Evolutionary conservation across 2,797 vertebrate genomes (phyloP).

Genomic region (Eremophila alpestris): DNA sequence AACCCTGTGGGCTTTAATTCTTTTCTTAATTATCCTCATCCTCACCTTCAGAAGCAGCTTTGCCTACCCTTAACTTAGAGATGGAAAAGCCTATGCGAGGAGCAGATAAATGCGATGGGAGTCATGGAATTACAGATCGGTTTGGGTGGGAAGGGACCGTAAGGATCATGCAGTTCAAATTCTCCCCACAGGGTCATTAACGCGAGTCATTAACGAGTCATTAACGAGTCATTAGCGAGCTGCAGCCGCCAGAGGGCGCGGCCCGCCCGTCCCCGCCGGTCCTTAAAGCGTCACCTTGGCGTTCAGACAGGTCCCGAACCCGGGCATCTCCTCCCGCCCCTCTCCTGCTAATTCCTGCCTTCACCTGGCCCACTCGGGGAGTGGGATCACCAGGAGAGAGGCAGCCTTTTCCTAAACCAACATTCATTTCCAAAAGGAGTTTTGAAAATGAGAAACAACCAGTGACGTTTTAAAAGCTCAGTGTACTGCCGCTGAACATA

Average conservation of each 20-base stretch:
- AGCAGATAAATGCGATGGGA: background rate
- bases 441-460: background rate
- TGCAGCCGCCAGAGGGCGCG: background rate
- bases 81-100: background rate
- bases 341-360: background rate
- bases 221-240: background rate
- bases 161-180: background rate
- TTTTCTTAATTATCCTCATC: background rate
- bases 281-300: fast-evolving
- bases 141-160: background rate
- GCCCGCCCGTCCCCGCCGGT: background rate
- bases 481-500: fast-evolving
- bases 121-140: background rate
- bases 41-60: background rate
- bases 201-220: background rate
- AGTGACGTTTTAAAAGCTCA: background rate
- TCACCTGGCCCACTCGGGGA: background rate
- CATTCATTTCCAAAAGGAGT: background rate
- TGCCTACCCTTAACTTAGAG: background rate
- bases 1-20: background rate
- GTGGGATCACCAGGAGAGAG: background rate
- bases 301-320: fast-evolving
- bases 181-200: background rate
- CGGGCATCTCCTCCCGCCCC: background rate
- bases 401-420: background rate